A percentile compares a stretch with the other conserved stretches of the same genome.
phyloP scores from a whole-genome alignment of 2,113 vertebrate genomes.

The Perccottus glenii region DNA sequence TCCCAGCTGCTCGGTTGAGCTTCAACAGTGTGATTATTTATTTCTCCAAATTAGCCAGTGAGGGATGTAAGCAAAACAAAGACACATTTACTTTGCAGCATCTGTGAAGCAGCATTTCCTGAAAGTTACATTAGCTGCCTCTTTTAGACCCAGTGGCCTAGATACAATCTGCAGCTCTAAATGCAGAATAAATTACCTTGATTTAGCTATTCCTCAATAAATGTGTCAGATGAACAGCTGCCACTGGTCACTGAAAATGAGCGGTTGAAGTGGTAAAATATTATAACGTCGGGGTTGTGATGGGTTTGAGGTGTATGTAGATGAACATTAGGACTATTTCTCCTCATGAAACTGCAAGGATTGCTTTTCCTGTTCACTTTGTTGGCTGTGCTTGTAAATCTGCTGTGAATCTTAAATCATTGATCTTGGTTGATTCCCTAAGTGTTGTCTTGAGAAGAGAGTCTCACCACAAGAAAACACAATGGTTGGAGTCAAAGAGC shows the following conservation, averaged over 20 bases:
- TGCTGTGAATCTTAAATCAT: slow-evolving; percentile 22
- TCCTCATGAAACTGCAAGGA: not conserved
- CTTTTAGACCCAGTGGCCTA: slow-evolving; percentile 25
- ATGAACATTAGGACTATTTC: slow-evolving; percentile 22
- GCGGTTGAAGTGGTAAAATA: slow-evolving; percentile 8
- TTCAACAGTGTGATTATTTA: slow-evolving; percentile 11
- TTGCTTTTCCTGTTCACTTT: slow-evolving; percentile 30
- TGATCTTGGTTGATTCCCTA: slow-evolving; percentile 35
- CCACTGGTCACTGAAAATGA: slow-evolving; percentile 2
- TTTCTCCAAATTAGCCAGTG: not conserved
- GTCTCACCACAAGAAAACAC: not conserved
- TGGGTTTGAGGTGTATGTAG: not conserved
- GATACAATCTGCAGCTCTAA: slow-evolving; percentile 30
- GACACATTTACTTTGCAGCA: not conserved
- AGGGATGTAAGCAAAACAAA: slow-evolving; percentile 2
- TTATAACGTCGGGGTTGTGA: not conserved
- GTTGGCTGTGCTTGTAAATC: slow-evolving; percentile 18
- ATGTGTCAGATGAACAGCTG: slow-evolving; percentile 35
- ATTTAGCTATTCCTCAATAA: slow-evolving; percentile 42
- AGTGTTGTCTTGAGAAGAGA: slow-evolving; percentile 21
- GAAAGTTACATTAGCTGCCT: slow-evolving; percentile 2
- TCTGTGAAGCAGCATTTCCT: slow-evolving; percentile 3
- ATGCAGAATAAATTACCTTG: slow-evolving; percentile 40
- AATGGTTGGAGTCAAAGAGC: not conserved
- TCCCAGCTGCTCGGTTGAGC: slow-evolving; percentile 7